Percentiles rank a stretch among this genome's conserved stretches.
phyloP scores from a whole-genome alignment of 2,797 vertebrate genomes.

The Acridotheres tristis region DNA sequence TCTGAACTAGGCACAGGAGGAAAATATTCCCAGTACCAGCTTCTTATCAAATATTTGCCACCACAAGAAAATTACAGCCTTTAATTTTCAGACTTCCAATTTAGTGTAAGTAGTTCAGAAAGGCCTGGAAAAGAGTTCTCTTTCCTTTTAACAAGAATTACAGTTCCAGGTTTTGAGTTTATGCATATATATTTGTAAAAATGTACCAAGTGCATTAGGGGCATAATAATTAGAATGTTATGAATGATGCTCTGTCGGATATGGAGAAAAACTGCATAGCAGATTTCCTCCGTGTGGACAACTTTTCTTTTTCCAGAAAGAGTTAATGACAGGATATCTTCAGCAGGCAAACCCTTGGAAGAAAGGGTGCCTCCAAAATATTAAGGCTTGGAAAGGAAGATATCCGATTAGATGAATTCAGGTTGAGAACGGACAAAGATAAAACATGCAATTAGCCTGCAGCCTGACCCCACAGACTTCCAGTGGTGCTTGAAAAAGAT shows the following conservation, averaged over 20 bases:
- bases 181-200: not conserved
- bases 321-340: not conserved
- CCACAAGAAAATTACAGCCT: not conserved
- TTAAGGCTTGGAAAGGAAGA: conserved; percentile 41
- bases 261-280: not conserved
- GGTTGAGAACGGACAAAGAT: conserved; percentile 26
- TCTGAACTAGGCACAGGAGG: not conserved
- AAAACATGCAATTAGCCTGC: conserved; percentile 70
- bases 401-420: not conserved
- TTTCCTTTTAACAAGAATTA: not conserved
- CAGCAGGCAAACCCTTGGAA: not conserved
- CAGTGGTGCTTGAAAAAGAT: conserved; percentile 9
- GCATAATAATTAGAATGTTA: not conserved
- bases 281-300: not conserved
- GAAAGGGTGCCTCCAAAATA: conserved; percentile 21
- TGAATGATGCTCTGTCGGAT: not conserved
- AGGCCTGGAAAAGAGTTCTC: not conserved
- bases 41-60: not conserved
- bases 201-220: not conserved
- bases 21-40: not conserved
- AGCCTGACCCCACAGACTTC: conserved; percentile 54
- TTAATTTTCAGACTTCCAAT: not conserved
- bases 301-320: not conserved
- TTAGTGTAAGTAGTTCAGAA: not conserved
- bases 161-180: not conserved